Percentiles rank a stretch among this genome's conserved stretches.
Conservation (phyloP, 2,888 invertebrate species). For the Lordiphosa fenestrarum region DNA sequence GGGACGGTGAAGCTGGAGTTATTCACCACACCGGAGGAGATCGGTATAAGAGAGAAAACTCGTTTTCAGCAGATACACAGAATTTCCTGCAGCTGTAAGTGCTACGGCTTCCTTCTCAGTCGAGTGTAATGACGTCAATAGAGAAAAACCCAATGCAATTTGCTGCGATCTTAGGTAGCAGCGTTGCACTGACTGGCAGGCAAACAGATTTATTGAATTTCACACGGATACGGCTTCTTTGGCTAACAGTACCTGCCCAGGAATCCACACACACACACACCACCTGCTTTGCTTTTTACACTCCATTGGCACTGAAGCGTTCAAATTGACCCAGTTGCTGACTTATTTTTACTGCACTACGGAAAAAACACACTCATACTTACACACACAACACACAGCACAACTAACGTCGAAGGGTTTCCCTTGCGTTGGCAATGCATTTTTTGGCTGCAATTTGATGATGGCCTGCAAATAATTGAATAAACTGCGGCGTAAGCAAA, state of each 20-base stretch:
- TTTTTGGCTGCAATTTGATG: constrained; percentile 14
- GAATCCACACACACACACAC: constrained; percentile 13
- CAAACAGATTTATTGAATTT: constrained; percentile 14
- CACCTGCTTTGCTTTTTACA: constrained; percentile 28
- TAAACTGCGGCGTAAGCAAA: constrained; percentile 1
- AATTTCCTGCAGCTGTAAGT: constrained; percentile 52
- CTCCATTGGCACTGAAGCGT: constrained; percentile 61
- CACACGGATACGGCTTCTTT: constrained; percentile 17
- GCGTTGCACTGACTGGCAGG: constrained; percentile 4
- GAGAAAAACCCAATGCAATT: constrained; percentile 30
- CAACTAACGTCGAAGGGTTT: too few relatives aligned
- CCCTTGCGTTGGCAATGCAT: too few relatives aligned
- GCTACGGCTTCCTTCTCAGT: constrained; percentile 8
- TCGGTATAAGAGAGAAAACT: constrained; percentile 37
- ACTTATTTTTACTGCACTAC: constrained; percentile 57
- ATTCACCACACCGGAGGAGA: constrained; percentile 8
- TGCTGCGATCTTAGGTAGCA: constrained; percentile 26
- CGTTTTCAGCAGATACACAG: constrained; percentile 57
- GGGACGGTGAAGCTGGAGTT: constrained; percentile 12
- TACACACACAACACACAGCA: too few relatives aligned
- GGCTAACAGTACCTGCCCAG: constrained; percentile 3
- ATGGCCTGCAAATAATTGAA: constrained; percentile 13
- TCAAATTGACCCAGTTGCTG: constrained; percentile 72
- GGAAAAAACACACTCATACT: background rate
- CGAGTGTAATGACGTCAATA: constrained; percentile 5